These are phyloP conservation scores for Hoplostethus atlanticus DNA, from an alignment of 2,797 vertebrate species.

Conservation along the genomic window DNA sequence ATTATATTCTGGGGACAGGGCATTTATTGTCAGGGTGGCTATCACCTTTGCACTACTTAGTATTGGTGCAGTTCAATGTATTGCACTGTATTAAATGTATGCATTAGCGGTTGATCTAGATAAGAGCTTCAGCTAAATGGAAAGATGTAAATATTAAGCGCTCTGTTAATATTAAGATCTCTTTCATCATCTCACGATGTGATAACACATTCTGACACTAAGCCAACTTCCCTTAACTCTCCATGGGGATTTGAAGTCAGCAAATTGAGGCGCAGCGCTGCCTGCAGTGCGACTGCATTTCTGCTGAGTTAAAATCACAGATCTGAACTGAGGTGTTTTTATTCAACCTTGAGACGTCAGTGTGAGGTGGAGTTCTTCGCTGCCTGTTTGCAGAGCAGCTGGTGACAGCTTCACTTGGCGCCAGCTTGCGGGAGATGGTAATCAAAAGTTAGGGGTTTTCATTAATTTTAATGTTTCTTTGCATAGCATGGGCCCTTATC, in stretches of 20 bases:
- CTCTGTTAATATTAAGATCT: not conserved
- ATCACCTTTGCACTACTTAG: too few species aligned
- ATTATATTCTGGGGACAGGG: too few species aligned
- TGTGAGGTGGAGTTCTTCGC: conserved; percentile 23
- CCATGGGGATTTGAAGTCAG: conserved; percentile 31
- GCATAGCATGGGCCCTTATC: conserved; percentile 37
- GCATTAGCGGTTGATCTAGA: not conserved
- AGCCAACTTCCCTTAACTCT: conserved; percentile 21
- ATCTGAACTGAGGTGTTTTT: conserved; percentile 31
- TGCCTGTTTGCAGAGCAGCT: conserved; percentile 37
- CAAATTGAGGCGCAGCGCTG: not conserved
- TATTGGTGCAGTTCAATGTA: too few species aligned
- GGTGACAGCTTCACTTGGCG: conserved; percentile 45
- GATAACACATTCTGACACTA: conserved; percentile 41
- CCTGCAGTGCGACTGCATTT: conserved; percentile 16
- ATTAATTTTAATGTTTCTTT: conserved; percentile 37
- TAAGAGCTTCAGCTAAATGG: not conserved
- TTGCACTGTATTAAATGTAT: too few species aligned
- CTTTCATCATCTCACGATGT: conserved; percentile 22
- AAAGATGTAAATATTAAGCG: conserved; percentile 8
- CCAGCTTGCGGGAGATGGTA: conserved; percentile 29
- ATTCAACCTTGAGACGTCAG: conserved; percentile 30
- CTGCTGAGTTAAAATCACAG: conserved; percentile 44
- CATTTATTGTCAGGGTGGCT: too few species aligned
- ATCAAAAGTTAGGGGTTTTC: conserved; percentile 25